A percentile compares a stretch with the other conserved stretches of the same genome.
Conservation (phyloP, 2,797 vertebrate genomes). For the Channallabes apus region DNA sequence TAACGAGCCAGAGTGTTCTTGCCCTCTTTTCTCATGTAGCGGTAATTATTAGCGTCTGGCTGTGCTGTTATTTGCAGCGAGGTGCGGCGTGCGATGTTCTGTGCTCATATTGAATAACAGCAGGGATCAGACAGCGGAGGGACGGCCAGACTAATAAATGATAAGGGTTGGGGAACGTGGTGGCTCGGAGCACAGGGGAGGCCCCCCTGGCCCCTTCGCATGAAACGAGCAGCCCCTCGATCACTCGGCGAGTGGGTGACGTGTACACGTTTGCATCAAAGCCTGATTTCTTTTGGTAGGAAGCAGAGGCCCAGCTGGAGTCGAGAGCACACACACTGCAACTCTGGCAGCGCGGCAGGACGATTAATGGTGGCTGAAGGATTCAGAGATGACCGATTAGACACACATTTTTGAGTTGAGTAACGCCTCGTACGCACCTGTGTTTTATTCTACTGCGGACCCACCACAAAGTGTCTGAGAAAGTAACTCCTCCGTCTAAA, state of each 20-base stretch:
- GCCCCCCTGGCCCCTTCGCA: constrained; percentile 49
- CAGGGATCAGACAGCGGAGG: constrained; percentile 51
- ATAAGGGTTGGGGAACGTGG: constrained; percentile 43
- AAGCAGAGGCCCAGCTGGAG: constrained; percentile 40
- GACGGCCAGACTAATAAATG: constrained; percentile 62
- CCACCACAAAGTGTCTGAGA: neutral
- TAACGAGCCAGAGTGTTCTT: constrained; percentile 48
- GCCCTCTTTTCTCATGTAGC: constrained; percentile 45
- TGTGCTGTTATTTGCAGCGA: constrained; percentile 44
- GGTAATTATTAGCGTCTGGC: constrained; percentile 57
- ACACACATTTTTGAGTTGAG: neutral
- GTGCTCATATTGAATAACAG: constrained; percentile 57
- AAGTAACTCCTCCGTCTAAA: neutral
- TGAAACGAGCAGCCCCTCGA: constrained; percentile 42
- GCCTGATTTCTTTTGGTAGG: constrained; percentile 31
- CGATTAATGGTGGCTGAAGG: constrained; percentile 41
- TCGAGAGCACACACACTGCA: constrained; percentile 13
- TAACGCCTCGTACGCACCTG: constrained; percentile 46
- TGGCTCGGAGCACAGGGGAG: constrained; percentile 43
- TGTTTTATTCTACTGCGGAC: constrained; percentile 25
- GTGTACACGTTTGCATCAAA: constrained; percentile 44
- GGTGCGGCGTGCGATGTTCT: constrained; percentile 33
- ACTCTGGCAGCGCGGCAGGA: constrained; percentile 19
- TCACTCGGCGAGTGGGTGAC: constrained; percentile 46
- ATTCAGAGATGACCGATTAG: constrained; percentile 41